phyloP scores from a whole-genome alignment of 2,113 vertebrate species.

The Hoplias malabaricus region DNA sequence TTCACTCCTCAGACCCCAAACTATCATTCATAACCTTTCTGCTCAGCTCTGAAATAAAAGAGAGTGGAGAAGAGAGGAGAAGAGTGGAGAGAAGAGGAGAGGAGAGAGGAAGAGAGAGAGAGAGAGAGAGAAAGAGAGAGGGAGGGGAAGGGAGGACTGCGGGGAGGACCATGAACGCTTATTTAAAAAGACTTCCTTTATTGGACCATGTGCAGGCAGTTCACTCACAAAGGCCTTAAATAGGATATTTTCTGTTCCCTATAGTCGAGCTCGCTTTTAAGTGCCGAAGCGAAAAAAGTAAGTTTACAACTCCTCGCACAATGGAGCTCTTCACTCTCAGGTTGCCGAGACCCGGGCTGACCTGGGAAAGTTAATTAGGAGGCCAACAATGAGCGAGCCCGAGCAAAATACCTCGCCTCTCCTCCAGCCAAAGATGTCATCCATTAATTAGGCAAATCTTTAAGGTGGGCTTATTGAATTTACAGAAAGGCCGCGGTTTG shows the following conservation, averaged over 20 bases:
- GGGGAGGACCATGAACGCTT: conserved; percentile 80
- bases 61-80: conserved; percentile 51
- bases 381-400: conserved; percentile 98
- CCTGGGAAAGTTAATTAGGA: conserved; percentile 99
- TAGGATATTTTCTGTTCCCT: conserved; percentile 98
- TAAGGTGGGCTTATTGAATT: conserved; percentile 99
- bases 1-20: conserved; percentile 66
- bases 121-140: conserved; percentile 61
- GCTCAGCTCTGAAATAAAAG: conserved; percentile 59
- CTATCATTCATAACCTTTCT: conserved; percentile 81
- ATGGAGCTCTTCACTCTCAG: conserved; percentile 99
- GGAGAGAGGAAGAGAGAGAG: conserved; percentile 50
- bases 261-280: conserved; percentile 98
- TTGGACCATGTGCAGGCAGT: conserved; percentile 92
- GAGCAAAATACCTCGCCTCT: conserved; percentile 99
- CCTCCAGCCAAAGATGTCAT: conserved; percentile 99
- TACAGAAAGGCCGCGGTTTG: conserved; percentile 93
- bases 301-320: conserved; percentile 98
- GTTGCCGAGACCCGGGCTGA: conserved; percentile 99
- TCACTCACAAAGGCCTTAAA: conserved; percentile 94
- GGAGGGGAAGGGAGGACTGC: conserved; percentile 46
- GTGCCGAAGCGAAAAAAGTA: conserved; percentile 97
- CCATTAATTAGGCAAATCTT: conserved; percentile 99
- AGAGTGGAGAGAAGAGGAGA: conserved; percentile 59
- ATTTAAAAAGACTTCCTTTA: conserved; percentile 84